A percentile compares a stretch with the other conserved stretches of the same genome.
Evolutionary conservation across 2,113 vertebrate genomes (phyloP).

Genomic region (Carettochelys insculpta): DNA sequence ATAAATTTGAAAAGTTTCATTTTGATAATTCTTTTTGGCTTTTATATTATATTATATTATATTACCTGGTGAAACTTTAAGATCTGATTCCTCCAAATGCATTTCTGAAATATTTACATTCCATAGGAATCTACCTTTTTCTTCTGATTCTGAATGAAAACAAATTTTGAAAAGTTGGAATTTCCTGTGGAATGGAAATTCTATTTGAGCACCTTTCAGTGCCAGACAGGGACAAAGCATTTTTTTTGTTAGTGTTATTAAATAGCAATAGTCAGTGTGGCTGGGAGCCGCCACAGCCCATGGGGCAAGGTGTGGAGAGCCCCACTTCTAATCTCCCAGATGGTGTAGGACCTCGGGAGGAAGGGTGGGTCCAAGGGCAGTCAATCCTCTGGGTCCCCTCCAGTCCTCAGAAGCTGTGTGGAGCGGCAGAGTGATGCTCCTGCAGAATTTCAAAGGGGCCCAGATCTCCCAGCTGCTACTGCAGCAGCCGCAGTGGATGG

Average conservation of each 20-base stretch:
- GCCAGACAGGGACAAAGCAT: background rate
- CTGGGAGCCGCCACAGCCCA: too few species aligned
- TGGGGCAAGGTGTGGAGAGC: too few species aligned
- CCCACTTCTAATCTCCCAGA: too few species aligned
- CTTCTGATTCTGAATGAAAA: background rate
- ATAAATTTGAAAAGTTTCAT: conserved; percentile 52
- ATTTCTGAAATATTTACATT: background rate
- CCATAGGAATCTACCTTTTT: rapidly evolving
- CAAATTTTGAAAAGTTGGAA: background rate
- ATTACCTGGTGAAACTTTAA: background rate
- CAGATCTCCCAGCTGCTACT: too few species aligned
- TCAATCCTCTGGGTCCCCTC: too few species aligned
- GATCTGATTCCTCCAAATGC: background rate
- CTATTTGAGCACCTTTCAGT: rapidly evolving
- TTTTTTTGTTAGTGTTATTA: background rate
- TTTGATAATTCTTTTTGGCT: background rate
- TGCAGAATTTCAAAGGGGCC: too few species aligned
- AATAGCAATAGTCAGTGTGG: background rate
- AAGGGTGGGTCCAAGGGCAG: too few species aligned
- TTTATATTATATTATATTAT: background rate
- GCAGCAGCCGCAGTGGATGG: too few species aligned
- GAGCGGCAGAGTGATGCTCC: too few species aligned
- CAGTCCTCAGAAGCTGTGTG: too few species aligned
- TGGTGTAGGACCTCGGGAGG: too few species aligned
- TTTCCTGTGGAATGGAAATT: background rate